Conservation (phyloP, 2,888 invertebrate species). For the Dascillus cervinus region DNA sequence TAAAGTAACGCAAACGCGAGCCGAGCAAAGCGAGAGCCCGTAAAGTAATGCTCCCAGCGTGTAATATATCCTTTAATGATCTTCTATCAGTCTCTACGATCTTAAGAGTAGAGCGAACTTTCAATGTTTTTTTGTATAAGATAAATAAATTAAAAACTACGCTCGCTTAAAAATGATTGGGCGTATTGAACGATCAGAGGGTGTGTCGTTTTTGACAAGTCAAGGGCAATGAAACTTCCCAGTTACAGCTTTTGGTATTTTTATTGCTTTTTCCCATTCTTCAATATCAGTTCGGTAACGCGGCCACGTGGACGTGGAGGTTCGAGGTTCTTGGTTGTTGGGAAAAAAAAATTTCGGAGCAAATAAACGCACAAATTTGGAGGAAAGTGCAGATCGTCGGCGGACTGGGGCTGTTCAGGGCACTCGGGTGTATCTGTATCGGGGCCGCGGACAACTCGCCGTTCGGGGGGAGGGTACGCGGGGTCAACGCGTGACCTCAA, state of each 20-base stretch:
- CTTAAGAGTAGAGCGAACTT: slow-evolving; percentile 35
- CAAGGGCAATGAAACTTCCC: slow-evolving; percentile 13
- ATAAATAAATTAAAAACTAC: slow-evolving; percentile 36
- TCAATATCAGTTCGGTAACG: too few species aligned
- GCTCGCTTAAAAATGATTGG: slow-evolving; percentile 21
- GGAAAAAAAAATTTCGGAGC: too few species aligned
- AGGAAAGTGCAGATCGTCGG: slow-evolving; percentile 12
- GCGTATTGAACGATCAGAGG: slow-evolving; percentile 23
- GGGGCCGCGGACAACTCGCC: slow-evolving; percentile 27
- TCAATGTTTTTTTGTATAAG: slow-evolving; percentile 32
- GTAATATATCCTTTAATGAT: slow-evolving; percentile 43
- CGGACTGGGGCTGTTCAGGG: slow-evolving; percentile 15
- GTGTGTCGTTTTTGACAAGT: slow-evolving; percentile 28
- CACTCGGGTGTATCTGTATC: slow-evolving; percentile 39
- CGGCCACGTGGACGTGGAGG: background rate
- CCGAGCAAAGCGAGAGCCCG: slow-evolving; percentile 9
- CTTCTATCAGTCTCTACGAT: slow-evolving; percentile 37
- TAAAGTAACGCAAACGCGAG: slow-evolving; percentile 11
- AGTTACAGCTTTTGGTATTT: slow-evolving; percentile 1
- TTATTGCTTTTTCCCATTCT: too few species aligned
- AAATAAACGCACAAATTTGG: slow-evolving; percentile 13
- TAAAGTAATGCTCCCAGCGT: slow-evolving; percentile 38
- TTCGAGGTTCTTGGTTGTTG: too few species aligned
- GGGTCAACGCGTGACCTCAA: slow-evolving; percentile 45
- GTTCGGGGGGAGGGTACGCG: slow-evolving; percentile 28